A percentile compares a stretch with the other conserved stretches of the same genome.
Conservation (phyloP, 1,140 invertebrate genomes). For the Apis mellifera region DNA sequence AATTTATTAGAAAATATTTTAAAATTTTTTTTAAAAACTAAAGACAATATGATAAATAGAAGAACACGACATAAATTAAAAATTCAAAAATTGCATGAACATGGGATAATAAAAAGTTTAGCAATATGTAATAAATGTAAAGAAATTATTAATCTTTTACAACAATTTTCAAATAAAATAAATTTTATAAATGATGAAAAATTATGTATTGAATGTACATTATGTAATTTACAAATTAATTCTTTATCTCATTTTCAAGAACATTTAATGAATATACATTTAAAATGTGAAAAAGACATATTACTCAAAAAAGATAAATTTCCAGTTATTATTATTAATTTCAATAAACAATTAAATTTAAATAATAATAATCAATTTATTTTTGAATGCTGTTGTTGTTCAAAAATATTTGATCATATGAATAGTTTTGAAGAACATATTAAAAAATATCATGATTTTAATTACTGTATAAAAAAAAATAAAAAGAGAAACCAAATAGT, state of each 20-base stretch:
- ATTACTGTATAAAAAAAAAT: too few species aligned
- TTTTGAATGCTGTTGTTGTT: slow-evolving; percentile 32
- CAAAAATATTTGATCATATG: neutral
- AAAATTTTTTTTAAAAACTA: slow-evolving; percentile 1
- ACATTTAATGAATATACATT: slow-evolving; percentile 32
- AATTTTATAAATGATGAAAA: slow-evolving; percentile 9
- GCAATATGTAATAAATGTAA: slow-evolving; percentile 28
- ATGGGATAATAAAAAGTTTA: neutral
- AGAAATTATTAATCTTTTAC: slow-evolving; percentile 1
- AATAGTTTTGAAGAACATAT: slow-evolving; percentile 6
- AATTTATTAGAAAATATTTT: slow-evolving; percentile 10
- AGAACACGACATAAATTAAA: too few species aligned
- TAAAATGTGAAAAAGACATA: slow-evolving; percentile 3
- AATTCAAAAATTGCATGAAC: neutral
- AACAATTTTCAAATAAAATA: slow-evolving; percentile 12
- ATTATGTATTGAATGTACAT: slow-evolving; percentile 21
- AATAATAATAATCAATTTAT: neutral
- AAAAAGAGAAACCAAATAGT: neutral
- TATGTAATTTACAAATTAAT: slow-evolving; percentile 14
- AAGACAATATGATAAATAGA: neutral
- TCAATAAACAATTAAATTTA: neutral
- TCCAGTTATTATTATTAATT: neutral
- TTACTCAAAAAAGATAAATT: neutral
- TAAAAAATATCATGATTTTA: neutral
- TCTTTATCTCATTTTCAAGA: slow-evolving; percentile 14